These are phyloP conservation scores for Phoxinus phoxinus DNA, from an alignment of 2,113 vertebrate genomes.

Conservation along the genomic window DNA sequence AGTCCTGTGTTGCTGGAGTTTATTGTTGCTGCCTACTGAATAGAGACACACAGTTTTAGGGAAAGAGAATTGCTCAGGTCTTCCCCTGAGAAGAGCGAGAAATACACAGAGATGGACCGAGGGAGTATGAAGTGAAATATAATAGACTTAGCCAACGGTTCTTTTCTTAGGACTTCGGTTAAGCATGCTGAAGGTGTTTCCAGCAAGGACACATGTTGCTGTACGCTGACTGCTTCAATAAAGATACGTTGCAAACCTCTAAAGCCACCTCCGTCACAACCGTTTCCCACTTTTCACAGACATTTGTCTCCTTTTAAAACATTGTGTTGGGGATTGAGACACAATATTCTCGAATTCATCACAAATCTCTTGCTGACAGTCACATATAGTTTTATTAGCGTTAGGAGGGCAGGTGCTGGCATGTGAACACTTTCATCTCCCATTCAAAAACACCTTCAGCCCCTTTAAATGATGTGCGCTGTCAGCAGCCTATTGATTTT, in stretches of 20 bases:
- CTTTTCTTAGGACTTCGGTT: neutral
- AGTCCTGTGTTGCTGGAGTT: neutral
- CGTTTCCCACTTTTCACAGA: conserved; percentile 1
- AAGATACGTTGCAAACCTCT: neutral
- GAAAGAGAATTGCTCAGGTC: conserved; percentile 1
- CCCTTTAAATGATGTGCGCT: conserved; percentile 60
- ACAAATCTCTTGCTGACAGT: conserved; percentile 41
- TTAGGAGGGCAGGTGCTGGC: neutral
- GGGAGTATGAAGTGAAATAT: neutral
- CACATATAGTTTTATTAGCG: conserved; percentile 20
- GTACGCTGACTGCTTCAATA: neutral
- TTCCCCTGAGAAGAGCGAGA: conserved; percentile 2
- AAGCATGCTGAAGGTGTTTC: neutral
- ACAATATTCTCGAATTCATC: conserved; percentile 11
- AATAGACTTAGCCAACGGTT: neutral
- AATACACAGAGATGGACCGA: neutral
- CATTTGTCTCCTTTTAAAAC: conserved; percentile 19
- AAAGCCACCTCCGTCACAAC: neutral
- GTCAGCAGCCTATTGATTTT: conserved; percentile 67
- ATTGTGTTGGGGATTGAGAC: neutral
- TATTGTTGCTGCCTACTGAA: conserved; percentile 24
- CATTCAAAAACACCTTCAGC: conserved; percentile 39
- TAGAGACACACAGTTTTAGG: conserved; percentile 8
- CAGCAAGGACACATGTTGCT: conserved; percentile 1
- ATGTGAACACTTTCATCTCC: conserved; percentile 31